Evolutionary conservation across 2,113 vertebrate species (phyloP), one percentile per base, ranked within the genome.

Genomic region (Anoplopoma fimbria): DNA sequence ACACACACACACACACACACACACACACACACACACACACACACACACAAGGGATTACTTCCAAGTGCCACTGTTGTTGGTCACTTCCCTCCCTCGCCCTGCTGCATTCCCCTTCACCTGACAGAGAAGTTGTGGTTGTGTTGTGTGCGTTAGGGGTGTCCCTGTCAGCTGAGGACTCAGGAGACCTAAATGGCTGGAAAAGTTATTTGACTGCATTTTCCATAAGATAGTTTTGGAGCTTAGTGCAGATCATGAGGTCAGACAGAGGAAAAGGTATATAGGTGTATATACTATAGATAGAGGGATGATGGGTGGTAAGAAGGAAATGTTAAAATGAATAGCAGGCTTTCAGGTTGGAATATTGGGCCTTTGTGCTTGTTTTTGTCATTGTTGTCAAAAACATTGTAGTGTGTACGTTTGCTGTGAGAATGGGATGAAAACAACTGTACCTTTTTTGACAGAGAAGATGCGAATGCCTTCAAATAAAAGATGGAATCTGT

Each of bases 131-230:
- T 55, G 38, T 76, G 55, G 19, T 7, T 1, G 13, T 25, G 6
- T 17, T 12, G 70, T 70, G 69, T 55, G 47, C 47, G 51, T 1
- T n/a, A 27, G 21, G 31, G 38, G 77, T n/a, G 29, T 58, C 42
- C 61, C 75, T 80, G 77, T 88, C 84, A 79, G 29, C 85, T 75
- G 79, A 70, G 19, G 55, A 61, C 75, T 64, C 25, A n/a, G 45
- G 31, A 29, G 36, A 47, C 58, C 69, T 71, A 81, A 85, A 78
- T 45, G 65, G 75, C 51, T 68, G 36, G 65, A 38, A 81, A 89
- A 55, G 77, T 47, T 38, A 33, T 65, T 63, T 58, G 71, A 65
- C 49, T 45, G 58, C 63, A 75, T 15, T 68, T 49, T 79, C 74
- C 75, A 88, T 81, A 80, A 82, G 34, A 47, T 38, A 53, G 69